Conservation (phyloP, 2,113 vertebrate species). For the Leptocoma aspasia region DNA sequence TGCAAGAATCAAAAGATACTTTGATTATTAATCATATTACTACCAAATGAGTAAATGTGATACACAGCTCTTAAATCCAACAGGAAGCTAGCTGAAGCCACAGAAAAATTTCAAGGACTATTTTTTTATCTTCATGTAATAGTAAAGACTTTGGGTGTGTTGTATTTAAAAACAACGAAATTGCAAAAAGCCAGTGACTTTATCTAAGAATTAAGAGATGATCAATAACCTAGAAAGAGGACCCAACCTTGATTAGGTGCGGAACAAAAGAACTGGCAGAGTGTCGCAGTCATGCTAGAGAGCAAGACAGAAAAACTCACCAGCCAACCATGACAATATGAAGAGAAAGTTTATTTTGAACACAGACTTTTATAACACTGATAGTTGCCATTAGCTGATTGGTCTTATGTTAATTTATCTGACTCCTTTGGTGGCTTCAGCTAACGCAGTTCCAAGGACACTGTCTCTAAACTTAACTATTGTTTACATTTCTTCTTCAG, state of each 20-base stretch:
- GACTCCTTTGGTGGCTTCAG: too few relatives aligned
- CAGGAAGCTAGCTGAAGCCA: background rate
- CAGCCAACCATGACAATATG: too few relatives aligned
- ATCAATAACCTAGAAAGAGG: background rate
- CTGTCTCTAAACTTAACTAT: too few relatives aligned
- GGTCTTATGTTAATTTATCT: too few relatives aligned
- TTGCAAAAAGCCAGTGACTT: background rate
- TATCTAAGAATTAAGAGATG: background rate
- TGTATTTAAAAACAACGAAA: background rate
- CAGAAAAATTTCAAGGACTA: background rate
- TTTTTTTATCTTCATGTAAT: background rate
- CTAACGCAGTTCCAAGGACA: too few relatives aligned
- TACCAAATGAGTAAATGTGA: background rate
- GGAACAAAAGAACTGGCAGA: background rate
- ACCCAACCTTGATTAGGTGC: background rate
- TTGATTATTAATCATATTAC: background rate
- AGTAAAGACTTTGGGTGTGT: background rate
- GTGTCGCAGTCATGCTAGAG: too few relatives aligned
- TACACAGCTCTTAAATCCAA: background rate
- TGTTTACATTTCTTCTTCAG: too few relatives aligned
- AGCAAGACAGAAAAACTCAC: too few relatives aligned
- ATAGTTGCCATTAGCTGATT: too few relatives aligned
- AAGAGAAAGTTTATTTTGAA: too few relatives aligned
- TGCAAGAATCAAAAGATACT: background rate
- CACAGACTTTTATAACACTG: too few relatives aligned